Evolutionary conservation across 2,888 invertebrate genomes (phyloP).

Genomic region (Glyphotaelius pellucidus): DNA sequence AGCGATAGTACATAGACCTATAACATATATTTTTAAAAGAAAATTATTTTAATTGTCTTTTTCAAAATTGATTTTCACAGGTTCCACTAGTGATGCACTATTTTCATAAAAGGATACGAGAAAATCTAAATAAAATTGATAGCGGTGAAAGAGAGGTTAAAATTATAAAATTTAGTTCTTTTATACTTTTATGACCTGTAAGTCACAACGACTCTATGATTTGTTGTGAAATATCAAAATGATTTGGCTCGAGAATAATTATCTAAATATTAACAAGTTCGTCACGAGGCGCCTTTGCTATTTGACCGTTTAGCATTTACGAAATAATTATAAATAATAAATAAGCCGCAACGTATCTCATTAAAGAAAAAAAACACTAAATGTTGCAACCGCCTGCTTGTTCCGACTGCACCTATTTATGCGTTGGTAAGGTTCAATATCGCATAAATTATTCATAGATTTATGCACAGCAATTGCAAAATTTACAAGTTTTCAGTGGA

Average conservation of each 20-base stretch:
- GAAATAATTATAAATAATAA: background rate
- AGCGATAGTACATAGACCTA: no score
- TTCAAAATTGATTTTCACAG: no score
- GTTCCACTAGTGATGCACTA: no score
- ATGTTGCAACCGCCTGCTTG: slow-evolving; percentile 29
- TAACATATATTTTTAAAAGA: no score
- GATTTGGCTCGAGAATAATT: background rate
- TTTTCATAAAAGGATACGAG: no score
- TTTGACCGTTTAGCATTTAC: background rate
- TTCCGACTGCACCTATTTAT: slow-evolving; percentile 38
- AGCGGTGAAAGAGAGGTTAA: no score
- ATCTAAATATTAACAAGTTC: background rate
- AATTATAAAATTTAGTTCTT: no score
- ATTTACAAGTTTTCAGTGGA: background rate
- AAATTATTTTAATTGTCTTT: no score
- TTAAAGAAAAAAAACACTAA: background rate
- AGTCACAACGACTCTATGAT: no score
- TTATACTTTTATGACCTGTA: no score
- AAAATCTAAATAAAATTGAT: no score
- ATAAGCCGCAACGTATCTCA: background rate
- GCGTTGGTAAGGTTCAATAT: slow-evolving; percentile 4
- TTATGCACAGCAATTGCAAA: slow-evolving; percentile 9
- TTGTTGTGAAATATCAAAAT: no score
- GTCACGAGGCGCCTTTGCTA: background rate
- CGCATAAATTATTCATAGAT: background rate